Conservation (phyloP, 2,797 vertebrate genomes). For the Gila robusta region DNA sequence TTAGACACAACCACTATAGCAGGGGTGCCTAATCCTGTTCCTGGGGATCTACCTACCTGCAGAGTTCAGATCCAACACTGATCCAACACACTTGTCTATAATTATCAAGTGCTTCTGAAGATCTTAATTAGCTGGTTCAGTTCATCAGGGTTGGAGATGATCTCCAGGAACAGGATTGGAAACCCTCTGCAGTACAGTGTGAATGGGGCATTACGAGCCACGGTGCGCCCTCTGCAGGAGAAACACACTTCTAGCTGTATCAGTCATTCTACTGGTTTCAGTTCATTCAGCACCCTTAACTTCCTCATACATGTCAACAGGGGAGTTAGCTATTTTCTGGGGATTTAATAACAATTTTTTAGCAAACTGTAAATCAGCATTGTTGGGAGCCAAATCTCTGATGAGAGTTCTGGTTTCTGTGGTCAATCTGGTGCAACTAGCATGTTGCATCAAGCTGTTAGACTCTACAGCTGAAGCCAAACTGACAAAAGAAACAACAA, state of each 20-base stretch:
- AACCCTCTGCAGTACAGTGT: background rate
- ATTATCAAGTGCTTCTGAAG: too few relatives aligned
- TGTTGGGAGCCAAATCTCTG: background rate
- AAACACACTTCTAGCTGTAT: too few relatives aligned
- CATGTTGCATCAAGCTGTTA: conserved; percentile 6
- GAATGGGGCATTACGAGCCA: background rate
- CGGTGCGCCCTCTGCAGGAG: background rate
- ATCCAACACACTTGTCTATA: too few relatives aligned
- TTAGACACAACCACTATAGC: too few relatives aligned
- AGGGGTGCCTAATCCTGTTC: too few relatives aligned
- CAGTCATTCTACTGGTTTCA: background rate
- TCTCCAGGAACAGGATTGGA: too few relatives aligned
- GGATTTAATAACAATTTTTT: background rate
- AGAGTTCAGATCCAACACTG: too few relatives aligned
- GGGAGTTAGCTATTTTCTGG: background rate
- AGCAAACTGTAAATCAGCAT: background rate
- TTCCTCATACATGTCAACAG: conserved; percentile 1
- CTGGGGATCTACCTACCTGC: too few relatives aligned
- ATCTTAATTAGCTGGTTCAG: too few relatives aligned
- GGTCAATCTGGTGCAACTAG: background rate
- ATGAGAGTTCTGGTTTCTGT: background rate
- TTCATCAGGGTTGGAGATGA: too few relatives aligned
- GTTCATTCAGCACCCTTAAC: background rate
- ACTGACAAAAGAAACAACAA: background rate
- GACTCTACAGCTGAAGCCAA: background rate